Evolutionary conservation across 2,888 invertebrate genomes (phyloP), one percentile per base, ranked within the genome.

Genomic region (Campoplex capitator): DNA sequence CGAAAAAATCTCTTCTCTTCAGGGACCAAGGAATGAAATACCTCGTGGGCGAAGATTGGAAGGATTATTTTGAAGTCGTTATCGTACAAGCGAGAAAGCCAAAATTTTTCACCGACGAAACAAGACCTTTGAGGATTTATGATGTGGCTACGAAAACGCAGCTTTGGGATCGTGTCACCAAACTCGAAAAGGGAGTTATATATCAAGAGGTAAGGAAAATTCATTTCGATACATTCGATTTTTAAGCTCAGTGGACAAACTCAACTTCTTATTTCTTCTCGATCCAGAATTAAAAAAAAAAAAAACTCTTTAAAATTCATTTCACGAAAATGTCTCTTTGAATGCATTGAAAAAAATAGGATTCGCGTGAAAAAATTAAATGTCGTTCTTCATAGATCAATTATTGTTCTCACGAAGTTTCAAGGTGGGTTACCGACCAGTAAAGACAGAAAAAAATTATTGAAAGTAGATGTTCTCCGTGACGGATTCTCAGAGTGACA

Each of bases 71-170:
- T 95, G 98, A 99, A 94, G 97, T 99, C 32, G 97, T 99, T 62
- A 98, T 99, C 84, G 98, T 98, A 1, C 98, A 98, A 93, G 99
- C 99, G 1, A 96, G 98, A 91, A 99, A 99, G 94, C 99, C 99
- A 0, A 97, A 97, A 92, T 99, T 99, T 95, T 99, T 99, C 95
- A 98, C 98, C 0, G 98, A 98, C 92, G 97, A 97, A 92, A 97
- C 98, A 88, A 96, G 98, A 35, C 99, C 99, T 0, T 97, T 99
- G 90, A 95, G 99, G 87, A 96, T 98, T 62, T 99, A 97, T 93
- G 98, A 99, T 92, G 97, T 97, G 91, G 95, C 95, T 83, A 97
- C 97, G 56, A 96, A 97, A 91, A 97, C 97, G 0, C 97, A 98
- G 92, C 96, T 98, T 2, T 99, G 99, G 98, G 98, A 98, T 94